Base-by-base conservation (phyloP, 2,888 invertebrate genomes). In the Meteorus colon region DNA sequence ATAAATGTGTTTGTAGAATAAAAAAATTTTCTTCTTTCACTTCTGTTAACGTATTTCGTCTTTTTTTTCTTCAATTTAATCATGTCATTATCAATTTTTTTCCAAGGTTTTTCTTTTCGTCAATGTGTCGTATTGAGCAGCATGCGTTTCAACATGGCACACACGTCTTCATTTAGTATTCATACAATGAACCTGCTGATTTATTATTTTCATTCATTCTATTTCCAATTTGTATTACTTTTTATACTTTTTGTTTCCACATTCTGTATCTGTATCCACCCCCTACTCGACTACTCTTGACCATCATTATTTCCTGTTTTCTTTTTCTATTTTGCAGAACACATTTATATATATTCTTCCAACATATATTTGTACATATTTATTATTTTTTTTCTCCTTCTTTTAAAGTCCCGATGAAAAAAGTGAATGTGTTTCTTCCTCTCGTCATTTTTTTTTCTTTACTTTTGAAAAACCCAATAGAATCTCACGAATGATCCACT, bases 351-450 rank as follows among this genome's bases (percentile, higher is more conserved):
- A 84, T 81, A 81, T 24, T 24, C 85, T 82, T 84, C 82, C 85
- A 83, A 85, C 83, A 84, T 87, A 85, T 87, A 86, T 86, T 87
- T 87, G 87, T 87, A 86, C 86, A 86, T 86, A 87, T 82, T 86
- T 88, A 88, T 86, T 83, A 86, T 63, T 45, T 51, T 70, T 16
- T 71, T 12, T 29, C 19, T 31, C 29, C 51, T 19, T 63, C 34
- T 14, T 59, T 27, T 34, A 14, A 29, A 29, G 41, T 73, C 45
- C 34, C 48, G 68, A 29, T 73, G 62, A 75, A n/a, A 19, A 45
- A 83, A 81, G 80, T 82, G 55, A 76, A 77, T 77, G 73, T 80
- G 75, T 81, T 74, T 78, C 81, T 12, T 41, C 12, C 1, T 6
- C 12, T 41, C 41, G 12, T 41, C 1, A 0, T 41, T 41, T 41